Evolutionary conservation across 2,113 vertebrate genomes (phyloP), one percentile per base, ranked within the genome.

Genomic region (Myiozetetes cayanensis): DNA sequence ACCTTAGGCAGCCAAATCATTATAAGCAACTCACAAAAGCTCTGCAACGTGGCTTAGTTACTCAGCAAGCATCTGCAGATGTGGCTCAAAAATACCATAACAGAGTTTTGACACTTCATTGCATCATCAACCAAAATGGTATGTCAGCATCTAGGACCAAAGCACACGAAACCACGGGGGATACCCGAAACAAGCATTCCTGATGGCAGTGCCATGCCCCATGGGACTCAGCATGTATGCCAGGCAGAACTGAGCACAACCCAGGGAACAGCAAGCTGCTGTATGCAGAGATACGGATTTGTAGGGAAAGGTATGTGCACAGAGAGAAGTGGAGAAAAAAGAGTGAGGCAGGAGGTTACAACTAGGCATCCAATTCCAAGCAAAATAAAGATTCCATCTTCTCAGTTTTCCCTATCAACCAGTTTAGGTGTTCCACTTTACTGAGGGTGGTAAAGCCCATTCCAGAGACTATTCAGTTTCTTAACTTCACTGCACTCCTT

Each of bases 241-340:
- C 5, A 12, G 35, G n/a, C 31, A 85, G 62, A 72, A 41, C 6
- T 8, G 37, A 76, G 37, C 2, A 1, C 17, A 68, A 41, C 13
- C 10, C 53, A 21, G 16, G 10, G 13, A 33, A 89, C 9, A 35
- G 53, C 13, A 75, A 93, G 31, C 21, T 68, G 35, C 53, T 61
- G 43, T n/a, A 43, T 33, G 62, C 72, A 80, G 46, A 70, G 50
- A 53, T 14, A 44, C 0, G 0, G 53, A 87, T 37, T 41, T 41
- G 31, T 4, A 58, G 18, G 28, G 22, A 91, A 83, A 79, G 24
- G 6, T 35, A 11, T 2, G 5, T 16, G 18, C 41, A 49, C 20
- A 59, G 22, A 53, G 1, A 52, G n/a, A 77, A 70, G 25, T 0
- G 0, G 3, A 3, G 6, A 3, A 3, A 8, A 23, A 35, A 35